Evolutionary conservation across 2,797 vertebrate species (phyloP).

Genomic region (Spondyliosoma cantharus): DNA sequence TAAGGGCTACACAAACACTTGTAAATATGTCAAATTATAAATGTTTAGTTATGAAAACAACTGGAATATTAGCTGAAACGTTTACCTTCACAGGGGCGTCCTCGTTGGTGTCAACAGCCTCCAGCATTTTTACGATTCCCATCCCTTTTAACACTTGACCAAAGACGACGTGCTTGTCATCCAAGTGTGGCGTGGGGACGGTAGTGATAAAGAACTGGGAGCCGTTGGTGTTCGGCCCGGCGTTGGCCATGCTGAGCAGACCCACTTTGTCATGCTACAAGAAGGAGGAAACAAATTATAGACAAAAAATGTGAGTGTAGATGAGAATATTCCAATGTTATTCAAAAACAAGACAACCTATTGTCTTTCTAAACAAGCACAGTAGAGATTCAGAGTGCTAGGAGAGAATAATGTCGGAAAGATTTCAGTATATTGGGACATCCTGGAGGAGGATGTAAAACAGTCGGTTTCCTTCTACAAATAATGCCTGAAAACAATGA

Average conservation of each 20-base stretch:
- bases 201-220: slow-evolving; percentile 98
- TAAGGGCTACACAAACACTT: background rate
- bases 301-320: background rate
- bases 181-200: slow-evolving; percentile 92
- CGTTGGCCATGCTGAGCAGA: slow-evolving; percentile 97
- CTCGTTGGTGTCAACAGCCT: slow-evolving; percentile 88
- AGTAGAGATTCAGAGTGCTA: too few species aligned
- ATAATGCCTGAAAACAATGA: background rate
- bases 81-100: slow-evolving; percentile 91
- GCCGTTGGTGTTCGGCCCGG: slow-evolving; percentile 93
- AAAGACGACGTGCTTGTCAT: slow-evolving; percentile 95
- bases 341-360: too few species aligned
- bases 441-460: background rate
- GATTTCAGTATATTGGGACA: too few species aligned
- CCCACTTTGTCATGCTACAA: slow-evolving; percentile 91
- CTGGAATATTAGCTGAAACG: background rate
- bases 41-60: background rate
- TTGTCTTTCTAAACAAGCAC: background rate
- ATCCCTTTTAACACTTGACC: slow-evolving; percentile 94
- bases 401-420: too few species aligned
- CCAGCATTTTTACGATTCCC: slow-evolving; percentile 91
- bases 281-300: background rate
- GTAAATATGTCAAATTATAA: background rate
- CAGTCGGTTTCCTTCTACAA: background rate
- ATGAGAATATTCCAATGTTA: background rate